Evolutionary conservation across 2,797 vertebrate species (phyloP).

Genomic region (Trachops cirrhosus): DNA sequence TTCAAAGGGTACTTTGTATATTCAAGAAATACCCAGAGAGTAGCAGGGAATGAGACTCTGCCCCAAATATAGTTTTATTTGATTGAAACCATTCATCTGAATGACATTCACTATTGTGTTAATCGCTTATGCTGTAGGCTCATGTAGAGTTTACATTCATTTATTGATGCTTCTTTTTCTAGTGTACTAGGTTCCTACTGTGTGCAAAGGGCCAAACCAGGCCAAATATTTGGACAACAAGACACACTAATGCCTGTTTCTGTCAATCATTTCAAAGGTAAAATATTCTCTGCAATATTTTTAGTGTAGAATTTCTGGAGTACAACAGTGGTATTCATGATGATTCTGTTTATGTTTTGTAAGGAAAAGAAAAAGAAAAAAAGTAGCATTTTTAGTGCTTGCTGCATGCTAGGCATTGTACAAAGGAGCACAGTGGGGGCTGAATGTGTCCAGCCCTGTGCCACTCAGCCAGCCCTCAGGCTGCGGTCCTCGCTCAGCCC

Average conservation of each 20-base stretch:
- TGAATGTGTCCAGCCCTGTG: slow-evolving; percentile 54
- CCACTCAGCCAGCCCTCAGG: slow-evolving; percentile 60
- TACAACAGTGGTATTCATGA: not conserved
- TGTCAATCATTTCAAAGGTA: slow-evolving; percentile 36
- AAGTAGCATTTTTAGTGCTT: not conserved
- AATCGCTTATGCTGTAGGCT: not conserved
- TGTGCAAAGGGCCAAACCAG: slow-evolving; percentile 41
- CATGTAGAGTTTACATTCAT: not conserved
- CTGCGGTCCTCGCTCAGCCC: not conserved
- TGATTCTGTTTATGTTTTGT: not conserved
- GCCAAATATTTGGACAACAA: not conserved
- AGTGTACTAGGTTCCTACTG: not conserved
- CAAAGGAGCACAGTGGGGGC: slow-evolving; percentile 58
- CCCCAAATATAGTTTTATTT: slow-evolving; percentile 28
- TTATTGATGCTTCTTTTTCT: slow-evolving; percentile 2
- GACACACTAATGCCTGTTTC: not conserved
- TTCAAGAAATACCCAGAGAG: slow-evolving; percentile 10
- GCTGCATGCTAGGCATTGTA: not conserved
- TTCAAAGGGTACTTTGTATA: slow-evolving; percentile 12
- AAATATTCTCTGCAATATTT: slow-evolving; percentile 20
- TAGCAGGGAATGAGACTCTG: not conserved
- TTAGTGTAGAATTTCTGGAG: not conserved
- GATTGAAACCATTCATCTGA: slow-evolving; percentile 9
- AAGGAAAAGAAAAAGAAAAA: not conserved
- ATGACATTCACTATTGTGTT: not conserved